These are phyloP conservation scores for Rachycentron canadum DNA, from an alignment of 2,797 vertebrate genomes.

Conservation along the genomic window DNA sequence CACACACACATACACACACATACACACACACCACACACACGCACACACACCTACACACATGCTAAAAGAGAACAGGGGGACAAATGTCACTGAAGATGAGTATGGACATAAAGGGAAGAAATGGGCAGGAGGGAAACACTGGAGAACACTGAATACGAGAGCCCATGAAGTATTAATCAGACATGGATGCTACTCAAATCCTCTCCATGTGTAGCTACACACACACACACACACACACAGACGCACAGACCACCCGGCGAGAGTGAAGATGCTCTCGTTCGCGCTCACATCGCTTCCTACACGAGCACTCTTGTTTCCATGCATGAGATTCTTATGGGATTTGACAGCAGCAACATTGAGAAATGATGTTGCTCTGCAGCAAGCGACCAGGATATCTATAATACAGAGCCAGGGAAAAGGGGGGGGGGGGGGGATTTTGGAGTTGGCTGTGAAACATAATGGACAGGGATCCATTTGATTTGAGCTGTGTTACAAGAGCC, in stretches of 20 bases:
- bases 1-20: slow-evolving; percentile 4
- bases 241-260: slow-evolving; percentile 47
- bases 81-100: slow-evolving; percentile 50
- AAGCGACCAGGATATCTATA: slow-evolving; percentile 55
- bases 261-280: slow-evolving; percentile 38
- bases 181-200: slow-evolving; percentile 59
- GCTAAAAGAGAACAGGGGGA: slow-evolving; percentile 21
- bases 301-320: slow-evolving; percentile 46
- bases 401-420: slow-evolving; percentile 27
- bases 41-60: background rate
- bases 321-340: slow-evolving; percentile 58
- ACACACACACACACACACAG: slow-evolving; percentile 23
- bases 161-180: slow-evolving; percentile 73
- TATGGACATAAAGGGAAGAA: slow-evolving; percentile 42
- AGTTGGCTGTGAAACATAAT: slow-evolving; percentile 39
- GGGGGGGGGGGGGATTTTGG: background rate
- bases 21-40: slow-evolving; percentile 33
- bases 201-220: slow-evolving; percentile 52
- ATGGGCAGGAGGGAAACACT: slow-evolving; percentile 60
- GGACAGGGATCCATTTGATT: slow-evolving; percentile 50
- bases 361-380: slow-evolving; percentile 58
- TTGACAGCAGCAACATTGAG: slow-evolving; percentile 62
- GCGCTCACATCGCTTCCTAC: slow-evolving; percentile 34
- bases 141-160: slow-evolving; percentile 43
- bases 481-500: slow-evolving; percentile 20